Percentiles rank a stretch among this genome's conserved stretches.
phyloP scores from a whole-genome alignment of 2,113 vertebrate species.

The Cololabis saira region DNA sequence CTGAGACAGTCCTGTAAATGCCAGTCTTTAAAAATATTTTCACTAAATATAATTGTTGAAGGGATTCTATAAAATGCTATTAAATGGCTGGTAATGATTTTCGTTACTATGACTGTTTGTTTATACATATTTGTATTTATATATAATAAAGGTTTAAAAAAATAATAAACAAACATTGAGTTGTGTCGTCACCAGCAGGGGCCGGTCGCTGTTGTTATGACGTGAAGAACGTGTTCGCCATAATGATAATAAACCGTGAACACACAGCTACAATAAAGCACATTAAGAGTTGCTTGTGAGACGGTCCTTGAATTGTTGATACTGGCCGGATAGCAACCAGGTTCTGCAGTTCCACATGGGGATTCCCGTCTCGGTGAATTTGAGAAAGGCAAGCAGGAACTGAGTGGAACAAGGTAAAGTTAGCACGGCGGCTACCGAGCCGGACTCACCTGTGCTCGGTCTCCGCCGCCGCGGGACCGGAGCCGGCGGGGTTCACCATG shows the following conservation, averaged over 20 bases:
- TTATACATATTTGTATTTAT: too few species aligned
- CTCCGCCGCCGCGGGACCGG: background rate
- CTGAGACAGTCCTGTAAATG: too few species aligned
- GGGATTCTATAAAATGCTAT: too few species aligned
- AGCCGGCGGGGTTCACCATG: background rate
- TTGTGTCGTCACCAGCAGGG: constrained; percentile 67
- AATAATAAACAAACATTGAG: background rate
- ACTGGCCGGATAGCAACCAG: background rate
- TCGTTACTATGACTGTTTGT: too few species aligned
- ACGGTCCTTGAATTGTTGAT: background rate
- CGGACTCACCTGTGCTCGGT: constrained; percentile 30
- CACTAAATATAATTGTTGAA: too few species aligned
- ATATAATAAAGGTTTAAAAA: background rate
- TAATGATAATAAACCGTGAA: constrained; percentile 79
- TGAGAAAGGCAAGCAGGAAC: constrained; percentile 29
- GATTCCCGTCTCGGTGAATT: background rate
- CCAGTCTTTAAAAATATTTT: too few species aligned
- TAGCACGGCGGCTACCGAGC: constrained; percentile 63
- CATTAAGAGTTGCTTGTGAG: constrained; percentile 27
- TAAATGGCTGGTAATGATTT: too few species aligned
- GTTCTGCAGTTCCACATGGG: constrained; percentile 4
- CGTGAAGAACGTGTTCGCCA: constrained; percentile 78
- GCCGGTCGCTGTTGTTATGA: constrained; percentile 71
- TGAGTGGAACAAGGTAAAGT: constrained; percentile 71
- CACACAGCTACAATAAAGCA: constrained; percentile 60